Evolutionary conservation across 2,888 invertebrate genomes (phyloP), one percentile per base, ranked within the genome.

Genomic region (Nomada fabriciana): DNA sequence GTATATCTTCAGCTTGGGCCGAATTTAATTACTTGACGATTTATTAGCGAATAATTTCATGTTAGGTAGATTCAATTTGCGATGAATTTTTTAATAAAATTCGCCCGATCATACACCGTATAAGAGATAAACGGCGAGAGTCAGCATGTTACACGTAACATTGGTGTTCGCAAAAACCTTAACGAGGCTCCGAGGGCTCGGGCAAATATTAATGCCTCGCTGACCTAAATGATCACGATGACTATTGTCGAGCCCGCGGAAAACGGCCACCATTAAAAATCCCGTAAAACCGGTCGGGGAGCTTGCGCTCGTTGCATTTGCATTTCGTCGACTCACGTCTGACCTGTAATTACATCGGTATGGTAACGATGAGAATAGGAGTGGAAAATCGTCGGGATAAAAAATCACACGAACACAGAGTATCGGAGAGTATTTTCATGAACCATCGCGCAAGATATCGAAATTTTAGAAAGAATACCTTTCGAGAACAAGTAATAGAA

Each of bases 181-280:
- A 59, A 73, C 36, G 55, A 73, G 36, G 11, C 2, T 23, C 0
- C 13, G 55, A 47, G 2, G 63, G 36, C 57, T n/a, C 20, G n/a
- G 15, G 57, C 20, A 72, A 72, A 29, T 72, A 72, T 64, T 64
- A 73, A 65, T 50, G 43, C 65, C 29, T 47, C 18, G 65, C 67
- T 67, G 74, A 52, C 59, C 67, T 47, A 67, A 67, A 74, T 67
- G 18, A 67, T 74, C 67, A n/a, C 57, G 59, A 74, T 59, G 50
- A 74, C 50, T 74, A 67, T 67, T 65, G 47, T 57, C 50, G 10
- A 36, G 25, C 23, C 23, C 20, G 29, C 13, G 47, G 50, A 36
- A 3, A 74, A 59, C 55, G 59, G 23, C 23, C 23, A 1, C 13
- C 59, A 50, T 59, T 74, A 67, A 74, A 67, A 74, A 67, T 67